Conservation (phyloP, 2,888 invertebrate genomes). For the Capitulum mitella region DNA sequence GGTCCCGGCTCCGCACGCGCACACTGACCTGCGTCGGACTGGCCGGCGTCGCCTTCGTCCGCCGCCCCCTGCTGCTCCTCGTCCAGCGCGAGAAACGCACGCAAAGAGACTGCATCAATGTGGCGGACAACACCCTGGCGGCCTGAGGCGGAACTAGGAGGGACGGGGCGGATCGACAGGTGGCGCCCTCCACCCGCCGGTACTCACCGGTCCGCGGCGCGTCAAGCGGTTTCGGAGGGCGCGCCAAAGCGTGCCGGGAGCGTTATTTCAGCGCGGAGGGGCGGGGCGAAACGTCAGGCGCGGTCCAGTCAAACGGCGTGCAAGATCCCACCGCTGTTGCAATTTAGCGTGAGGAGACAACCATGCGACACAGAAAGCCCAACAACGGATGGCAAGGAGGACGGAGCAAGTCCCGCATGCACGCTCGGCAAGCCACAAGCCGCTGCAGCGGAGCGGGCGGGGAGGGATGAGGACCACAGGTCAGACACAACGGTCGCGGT, state of each 20-base stretch:
- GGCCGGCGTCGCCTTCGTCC: not conserved
- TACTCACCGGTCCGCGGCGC: not conserved
- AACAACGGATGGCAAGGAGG: too few species aligned
- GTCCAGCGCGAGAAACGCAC: slow-evolving; percentile 19
- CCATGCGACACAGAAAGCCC: too few species aligned
- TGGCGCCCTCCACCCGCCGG: not conserved
- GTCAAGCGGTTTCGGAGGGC: too few species aligned
- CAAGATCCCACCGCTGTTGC: too few species aligned
- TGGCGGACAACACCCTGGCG: not conserved
- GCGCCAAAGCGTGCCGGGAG: too few species aligned
- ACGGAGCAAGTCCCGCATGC: not conserved
- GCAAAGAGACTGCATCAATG: slow-evolving; percentile 24
- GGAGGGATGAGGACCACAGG: not conserved
- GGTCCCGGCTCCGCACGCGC: not conserved
- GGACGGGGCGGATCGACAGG: not conserved
- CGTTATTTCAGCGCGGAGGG: too few species aligned
- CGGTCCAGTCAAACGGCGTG: too few species aligned
- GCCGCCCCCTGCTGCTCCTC: not conserved
- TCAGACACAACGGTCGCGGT: too few species aligned
- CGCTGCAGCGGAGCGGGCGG: not conserved
- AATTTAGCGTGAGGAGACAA: too few species aligned
- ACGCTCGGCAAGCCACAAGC: not conserved
- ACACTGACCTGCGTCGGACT: not conserved
- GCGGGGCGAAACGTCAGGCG: too few species aligned
- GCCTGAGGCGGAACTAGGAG: slow-evolving; percentile 2